Evolutionary conservation across 1,140 invertebrate genomes (phyloP).

Genomic region (Helicoverpa zea): DNA sequence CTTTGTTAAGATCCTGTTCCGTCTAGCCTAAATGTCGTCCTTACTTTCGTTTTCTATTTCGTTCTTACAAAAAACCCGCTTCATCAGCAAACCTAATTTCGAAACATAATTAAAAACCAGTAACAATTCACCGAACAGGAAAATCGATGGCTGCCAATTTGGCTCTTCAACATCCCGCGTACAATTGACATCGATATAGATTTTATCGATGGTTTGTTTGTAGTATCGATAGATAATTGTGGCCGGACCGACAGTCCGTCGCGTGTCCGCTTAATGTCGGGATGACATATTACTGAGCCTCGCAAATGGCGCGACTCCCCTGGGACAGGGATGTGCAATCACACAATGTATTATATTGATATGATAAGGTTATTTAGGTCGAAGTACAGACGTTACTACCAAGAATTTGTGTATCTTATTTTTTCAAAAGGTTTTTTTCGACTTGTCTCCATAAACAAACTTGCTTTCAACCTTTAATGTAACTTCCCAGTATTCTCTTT

Average conservation of each 20-base stretch:
- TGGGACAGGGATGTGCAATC: slow-evolving; percentile 31
- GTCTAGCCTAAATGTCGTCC: too few relatives aligned
- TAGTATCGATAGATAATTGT: slow-evolving; percentile 30
- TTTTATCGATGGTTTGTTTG: slow-evolving; percentile 13
- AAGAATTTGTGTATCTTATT: neutral
- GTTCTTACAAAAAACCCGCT: too few relatives aligned
- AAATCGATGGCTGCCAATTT: slow-evolving; percentile 20
- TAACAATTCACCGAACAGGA: neutral
- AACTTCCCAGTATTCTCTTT: too few relatives aligned
- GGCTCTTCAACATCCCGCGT: neutral
- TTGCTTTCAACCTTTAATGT: neutral
- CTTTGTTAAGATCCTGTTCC: too few relatives aligned
- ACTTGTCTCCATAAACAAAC: too few relatives aligned
- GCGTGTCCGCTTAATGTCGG: slow-evolving; percentile 41
- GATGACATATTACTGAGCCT: slow-evolving; percentile 35
- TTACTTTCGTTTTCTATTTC: too few relatives aligned
- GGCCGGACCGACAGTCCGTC: slow-evolving; percentile 27
- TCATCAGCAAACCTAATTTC: too few relatives aligned
- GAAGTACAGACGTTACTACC: neutral
- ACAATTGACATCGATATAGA: slow-evolving; percentile 23
- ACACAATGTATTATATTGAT: slow-evolving; percentile 8
- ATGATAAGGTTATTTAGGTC: slow-evolving; percentile 16
- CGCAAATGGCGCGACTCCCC: slow-evolving; percentile 18
- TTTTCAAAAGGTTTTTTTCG: too few relatives aligned
- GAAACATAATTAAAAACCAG: too few relatives aligned